Evolutionary conservation across 2,888 invertebrate species (phyloP).

Genomic region (Auanema freiburgensis): DNA sequence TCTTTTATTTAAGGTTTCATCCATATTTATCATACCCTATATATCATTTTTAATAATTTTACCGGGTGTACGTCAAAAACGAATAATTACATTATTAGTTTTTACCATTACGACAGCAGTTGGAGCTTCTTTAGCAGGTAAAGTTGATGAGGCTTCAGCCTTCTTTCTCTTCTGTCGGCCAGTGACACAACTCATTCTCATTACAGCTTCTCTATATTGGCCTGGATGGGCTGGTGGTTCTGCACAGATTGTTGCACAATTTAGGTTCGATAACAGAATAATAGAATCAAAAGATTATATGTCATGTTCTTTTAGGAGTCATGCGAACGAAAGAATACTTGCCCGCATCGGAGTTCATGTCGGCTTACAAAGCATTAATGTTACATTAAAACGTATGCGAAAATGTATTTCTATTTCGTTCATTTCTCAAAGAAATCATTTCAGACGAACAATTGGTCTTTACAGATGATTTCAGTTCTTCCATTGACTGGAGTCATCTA

Average conservation of each 20-base stretch:
- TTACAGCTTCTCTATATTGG: constrained; percentile 51
- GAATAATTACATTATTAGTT: constrained; percentile 48
- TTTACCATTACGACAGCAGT: constrained; percentile 52
- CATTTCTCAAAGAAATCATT: constrained; percentile 14
- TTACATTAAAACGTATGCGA: constrained; percentile 50
- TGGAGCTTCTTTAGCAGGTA: constrained; percentile 53
- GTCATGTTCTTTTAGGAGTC: constrained; percentile 27
- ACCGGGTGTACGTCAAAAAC: constrained; percentile 58
- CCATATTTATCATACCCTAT: constrained; percentile 54
- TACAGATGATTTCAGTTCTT: constrained; percentile 24
- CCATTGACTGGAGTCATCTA: constrained; percentile 36
- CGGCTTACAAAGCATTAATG: constrained; percentile 54
- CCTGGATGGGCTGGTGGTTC: constrained; percentile 60
- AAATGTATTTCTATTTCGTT: background rate
- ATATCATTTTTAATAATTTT: constrained; percentile 58
- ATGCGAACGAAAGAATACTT: constrained; percentile 54
- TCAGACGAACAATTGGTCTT: constrained; percentile 37
- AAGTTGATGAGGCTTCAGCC: too few species aligned
- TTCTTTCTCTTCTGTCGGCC: too few species aligned
- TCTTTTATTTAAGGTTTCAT: constrained; percentile 35
- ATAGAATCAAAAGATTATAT: background rate
- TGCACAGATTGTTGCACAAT: constrained; percentile 52
- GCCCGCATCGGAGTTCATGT: constrained; percentile 54
- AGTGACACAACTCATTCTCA: background rate
- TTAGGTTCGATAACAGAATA: constrained; percentile 28